Conservation (phyloP, 2,797 vertebrate genomes). For the Enteromius thamalakanensis region DNA sequence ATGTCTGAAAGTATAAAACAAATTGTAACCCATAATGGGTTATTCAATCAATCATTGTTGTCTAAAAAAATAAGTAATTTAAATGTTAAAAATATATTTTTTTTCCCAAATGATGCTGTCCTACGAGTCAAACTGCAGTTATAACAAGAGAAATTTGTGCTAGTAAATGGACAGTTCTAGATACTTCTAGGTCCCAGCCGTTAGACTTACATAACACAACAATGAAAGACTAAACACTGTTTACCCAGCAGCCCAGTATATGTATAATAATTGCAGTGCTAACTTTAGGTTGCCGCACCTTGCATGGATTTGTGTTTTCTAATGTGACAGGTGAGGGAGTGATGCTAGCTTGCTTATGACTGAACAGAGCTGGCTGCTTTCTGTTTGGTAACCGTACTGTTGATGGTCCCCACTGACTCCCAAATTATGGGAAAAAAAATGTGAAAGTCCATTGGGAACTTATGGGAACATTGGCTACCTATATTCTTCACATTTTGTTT, state of each 20-base stretch:
- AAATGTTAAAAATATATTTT: neutral
- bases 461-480: no score
- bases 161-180: constrained; percentile 68
- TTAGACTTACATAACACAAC: constrained; percentile 59
- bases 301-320: constrained; percentile 36
- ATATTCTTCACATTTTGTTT: neutral
- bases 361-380: constrained; percentile 22
- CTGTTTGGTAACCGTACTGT: neutral
- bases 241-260: constrained; percentile 40
- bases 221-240: constrained; percentile 44
- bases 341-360: constrained; percentile 11
- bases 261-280: constrained; percentile 16
- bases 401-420: neutral
- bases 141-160: constrained; percentile 51
- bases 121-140: constrained; percentile 48
- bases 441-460: neutral
- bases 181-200: constrained; percentile 59
- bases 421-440: neutral
- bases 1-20: no score
- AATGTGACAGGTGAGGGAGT: constrained; percentile 32
- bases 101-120: neutral
- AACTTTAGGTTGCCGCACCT: constrained; percentile 25
- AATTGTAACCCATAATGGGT: no score
- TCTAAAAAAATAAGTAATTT: neutral
- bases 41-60: neutral